Evolutionary conservation across 1,140 invertebrate genomes (phyloP).

Genomic region (Asbolus verrucosus): DNA sequence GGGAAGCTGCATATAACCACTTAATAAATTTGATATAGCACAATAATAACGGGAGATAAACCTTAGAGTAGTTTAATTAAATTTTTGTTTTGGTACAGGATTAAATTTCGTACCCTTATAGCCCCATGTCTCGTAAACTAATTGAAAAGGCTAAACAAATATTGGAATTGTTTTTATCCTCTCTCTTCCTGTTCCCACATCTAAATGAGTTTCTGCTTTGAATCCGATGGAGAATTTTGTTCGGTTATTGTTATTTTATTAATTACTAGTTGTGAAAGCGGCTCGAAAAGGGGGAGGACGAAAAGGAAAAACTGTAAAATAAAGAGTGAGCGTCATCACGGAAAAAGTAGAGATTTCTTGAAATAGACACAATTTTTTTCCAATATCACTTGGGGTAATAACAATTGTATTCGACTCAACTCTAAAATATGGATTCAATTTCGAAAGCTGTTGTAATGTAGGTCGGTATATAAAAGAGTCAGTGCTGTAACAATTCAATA

Average conservation of each 20-base stretch:
- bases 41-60: background rate
- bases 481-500: slow-evolving; percentile 31
- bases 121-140: slow-evolving; percentile 3
- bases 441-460: background rate
- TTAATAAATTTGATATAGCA: background rate
- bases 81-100: slow-evolving; percentile 2
- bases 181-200: too few relatives aligned
- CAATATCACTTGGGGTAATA: slow-evolving; percentile 19
- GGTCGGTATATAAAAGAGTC: slow-evolving; percentile 16
- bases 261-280: too few relatives aligned
- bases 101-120: background rate
- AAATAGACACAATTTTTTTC: background rate
- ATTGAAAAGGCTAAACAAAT: slow-evolving; percentile 1
- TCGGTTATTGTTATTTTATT: too few relatives aligned
- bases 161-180: background rate
- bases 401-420: slow-evolving; percentile 27
- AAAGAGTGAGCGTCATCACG: too few relatives aligned
- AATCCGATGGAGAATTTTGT: too few relatives aligned
- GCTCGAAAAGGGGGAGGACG: too few relatives aligned
- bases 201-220: too few relatives aligned
- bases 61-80: slow-evolving; percentile 12
- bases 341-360: too few relatives aligned
- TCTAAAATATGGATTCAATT: slow-evolving; percentile 30
- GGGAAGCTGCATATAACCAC: background rate
- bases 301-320: too few relatives aligned